phyloP scores from a whole-genome alignment of 2,113 vertebrate species.

The Toxotes chatareus region DNA sequence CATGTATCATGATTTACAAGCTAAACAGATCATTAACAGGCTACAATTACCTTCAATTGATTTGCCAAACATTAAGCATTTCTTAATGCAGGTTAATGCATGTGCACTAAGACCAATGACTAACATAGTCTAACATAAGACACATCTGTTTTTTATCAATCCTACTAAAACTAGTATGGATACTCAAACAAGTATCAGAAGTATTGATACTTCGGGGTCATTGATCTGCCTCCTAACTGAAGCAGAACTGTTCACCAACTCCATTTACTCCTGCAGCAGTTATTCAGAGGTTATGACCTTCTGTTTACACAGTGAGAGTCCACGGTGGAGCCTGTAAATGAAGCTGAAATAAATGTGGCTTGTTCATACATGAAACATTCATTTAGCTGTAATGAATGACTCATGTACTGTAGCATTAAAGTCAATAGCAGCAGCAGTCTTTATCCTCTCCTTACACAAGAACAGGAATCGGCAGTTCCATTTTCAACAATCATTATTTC shows the following conservation, averaged over 20 bases:
- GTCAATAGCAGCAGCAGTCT: conserved; percentile 33
- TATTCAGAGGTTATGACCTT: conserved; percentile 1
- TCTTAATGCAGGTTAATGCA: no score
- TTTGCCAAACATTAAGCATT: neutral
- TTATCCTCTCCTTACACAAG: conserved; percentile 44
- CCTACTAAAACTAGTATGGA: neutral
- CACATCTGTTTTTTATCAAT: neutral
- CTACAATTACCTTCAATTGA: neutral
- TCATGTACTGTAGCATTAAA: conserved; percentile 1
- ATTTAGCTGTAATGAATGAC: conserved; percentile 47
- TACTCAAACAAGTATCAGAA: neutral
- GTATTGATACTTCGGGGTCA: neutral
- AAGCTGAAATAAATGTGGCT: conserved; percentile 23
- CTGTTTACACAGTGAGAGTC: neutral
- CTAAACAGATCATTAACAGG: neutral
- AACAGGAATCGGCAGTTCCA: conserved; percentile 64
- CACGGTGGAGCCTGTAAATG: conserved; percentile 21
- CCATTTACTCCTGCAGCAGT: neutral
- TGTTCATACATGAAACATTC: conserved; percentile 33
- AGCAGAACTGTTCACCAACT: neutral
- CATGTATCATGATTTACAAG: neutral
- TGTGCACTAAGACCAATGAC: no score
- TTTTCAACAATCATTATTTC: conserved; percentile 79
- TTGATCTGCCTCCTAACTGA: neutral
- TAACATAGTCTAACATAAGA: no score